Base-by-base conservation (phyloP, 1,140 invertebrate species). In the Papilio machaon region DNA sequence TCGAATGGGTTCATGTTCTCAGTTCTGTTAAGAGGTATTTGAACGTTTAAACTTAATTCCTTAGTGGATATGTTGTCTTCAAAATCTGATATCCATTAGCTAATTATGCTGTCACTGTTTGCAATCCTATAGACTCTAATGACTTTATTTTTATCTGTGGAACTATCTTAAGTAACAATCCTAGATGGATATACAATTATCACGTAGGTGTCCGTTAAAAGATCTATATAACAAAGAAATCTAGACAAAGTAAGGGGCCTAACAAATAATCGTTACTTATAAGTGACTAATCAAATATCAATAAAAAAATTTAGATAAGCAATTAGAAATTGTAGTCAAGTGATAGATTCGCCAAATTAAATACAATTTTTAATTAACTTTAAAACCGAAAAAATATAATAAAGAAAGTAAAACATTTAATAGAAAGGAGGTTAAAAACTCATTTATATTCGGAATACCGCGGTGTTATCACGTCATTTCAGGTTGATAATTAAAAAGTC, bases 11-110 rank as follows among this genome's bases (percentile, higher is more conserved):
- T 58, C 87, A 77, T 89, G 91, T 93, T 91, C 85, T 84, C 90
- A 89, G 89, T 87, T 87, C 86, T 91, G 87, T 90, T 87, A 87
- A 87, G 80, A 84, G 87, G 87, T 90, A 86, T 84, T 81, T 73
- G 73, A 76, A 83, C 81, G 81, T 83, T 86, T 83, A 82, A 82
- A 85, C 83, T 86, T 87, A 85, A 86, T 85, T 82, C 82, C 82
- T 82, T 83, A 80, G 80, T 76, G 70, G 81, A 75, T 82, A 76
- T 84, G 47, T 52, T 73, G 81, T 84, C 67, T 54, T 52, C 47
- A 43, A 81, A 54, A 35, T 49, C 49, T 81, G 60, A 64, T 35
- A 76, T 64, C 60, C 23, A 30, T 64, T 64, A 64, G 60, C 60
- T 64, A 64, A 30, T 35, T 4, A 15, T 70, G 10, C 30, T 17